phyloP scores from a whole-genome alignment of 2,797 vertebrate genomes.

The Odontamblyopus lacepedii region DNA sequence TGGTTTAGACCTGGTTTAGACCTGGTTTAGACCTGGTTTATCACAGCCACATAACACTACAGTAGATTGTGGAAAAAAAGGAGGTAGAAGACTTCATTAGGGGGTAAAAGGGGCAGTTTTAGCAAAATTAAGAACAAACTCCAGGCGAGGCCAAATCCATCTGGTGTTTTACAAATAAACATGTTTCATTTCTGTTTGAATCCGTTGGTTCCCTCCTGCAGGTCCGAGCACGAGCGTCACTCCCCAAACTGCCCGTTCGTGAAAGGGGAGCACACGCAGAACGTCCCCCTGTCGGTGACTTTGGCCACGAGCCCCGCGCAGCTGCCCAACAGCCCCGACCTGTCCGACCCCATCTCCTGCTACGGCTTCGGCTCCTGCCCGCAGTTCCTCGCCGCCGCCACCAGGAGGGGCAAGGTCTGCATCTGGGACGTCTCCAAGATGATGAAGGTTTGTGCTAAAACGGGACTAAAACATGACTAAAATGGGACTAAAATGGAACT shows the following conservation, averaged over 20 bases:
- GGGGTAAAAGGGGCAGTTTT: too few relatives aligned
- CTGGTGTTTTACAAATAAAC: too few relatives aligned
- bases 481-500: too few relatives aligned
- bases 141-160: too few relatives aligned
- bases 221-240: constrained; percentile 99
- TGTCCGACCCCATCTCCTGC: constrained; percentile 93
- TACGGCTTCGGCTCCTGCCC: constrained; percentile 97
- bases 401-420: constrained; percentile 96
- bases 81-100: too few relatives aligned
- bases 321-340: constrained; percentile 90
- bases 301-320: constrained; percentile 96
- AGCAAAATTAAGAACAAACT: too few relatives aligned
- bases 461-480: too few relatives aligned
- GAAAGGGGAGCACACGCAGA: constrained; percentile 98
- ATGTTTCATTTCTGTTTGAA: too few relatives aligned
- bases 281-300: constrained; percentile 96
- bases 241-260: constrained; percentile 99
- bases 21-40: too few relatives aligned
- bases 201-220: constrained; percentile 46
- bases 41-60: too few relatives aligned
- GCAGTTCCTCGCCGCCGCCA: constrained; percentile 94
- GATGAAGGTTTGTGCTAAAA: constrained; percentile 87
- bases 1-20: too few relatives aligned
- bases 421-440: constrained; percentile 99
- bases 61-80: too few relatives aligned